Evolutionary conservation across 2,888 invertebrate species (phyloP).

Genomic region (Trichogramma dendrolimi): DNA sequence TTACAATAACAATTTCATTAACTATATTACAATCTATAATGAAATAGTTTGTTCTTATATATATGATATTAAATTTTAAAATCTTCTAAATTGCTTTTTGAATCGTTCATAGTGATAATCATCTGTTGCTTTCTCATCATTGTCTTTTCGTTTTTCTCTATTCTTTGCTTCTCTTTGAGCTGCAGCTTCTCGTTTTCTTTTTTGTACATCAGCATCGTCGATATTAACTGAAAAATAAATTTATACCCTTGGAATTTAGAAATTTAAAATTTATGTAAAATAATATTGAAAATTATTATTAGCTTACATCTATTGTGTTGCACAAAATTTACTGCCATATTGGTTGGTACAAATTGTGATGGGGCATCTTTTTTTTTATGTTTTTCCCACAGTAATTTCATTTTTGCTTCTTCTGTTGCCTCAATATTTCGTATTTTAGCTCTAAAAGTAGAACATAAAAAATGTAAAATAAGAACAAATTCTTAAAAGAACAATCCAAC

Average conservation of each 20-base stretch:
- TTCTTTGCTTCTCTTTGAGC: constrained; percentile 48
- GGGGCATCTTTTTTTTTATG: constrained; percentile 89
- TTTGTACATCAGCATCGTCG: constrained; percentile 64
- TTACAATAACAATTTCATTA: too few relatives aligned
- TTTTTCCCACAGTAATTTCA: constrained; percentile 82
- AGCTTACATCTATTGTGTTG: constrained; percentile 90
- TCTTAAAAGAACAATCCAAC: constrained; percentile 3
- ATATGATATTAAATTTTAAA: constrained; percentile 52
- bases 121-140: constrained; percentile 89
- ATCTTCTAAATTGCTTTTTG: constrained; percentile 90
- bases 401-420: constrained; percentile 97
- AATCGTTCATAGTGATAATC: constrained; percentile 96
- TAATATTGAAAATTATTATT: neutral
- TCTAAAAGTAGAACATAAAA: constrained; percentile 45
- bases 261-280: neutral
- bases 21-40: too few relatives aligned
- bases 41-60: too few relatives aligned
- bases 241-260: constrained; percentile 16
- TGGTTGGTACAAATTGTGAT: constrained; percentile 93
- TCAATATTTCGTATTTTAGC: constrained; percentile 98
- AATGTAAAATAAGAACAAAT: constrained; percentile 7
- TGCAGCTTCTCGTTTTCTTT: constrained; percentile 60
- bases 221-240: constrained; percentile 70
- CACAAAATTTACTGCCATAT: constrained; percentile 97
- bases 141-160: constrained; percentile 62